Evolutionary conservation across 2,797 vertebrate genomes (phyloP).

Genomic region (Ptychobarbus kaznakovi): DNA sequence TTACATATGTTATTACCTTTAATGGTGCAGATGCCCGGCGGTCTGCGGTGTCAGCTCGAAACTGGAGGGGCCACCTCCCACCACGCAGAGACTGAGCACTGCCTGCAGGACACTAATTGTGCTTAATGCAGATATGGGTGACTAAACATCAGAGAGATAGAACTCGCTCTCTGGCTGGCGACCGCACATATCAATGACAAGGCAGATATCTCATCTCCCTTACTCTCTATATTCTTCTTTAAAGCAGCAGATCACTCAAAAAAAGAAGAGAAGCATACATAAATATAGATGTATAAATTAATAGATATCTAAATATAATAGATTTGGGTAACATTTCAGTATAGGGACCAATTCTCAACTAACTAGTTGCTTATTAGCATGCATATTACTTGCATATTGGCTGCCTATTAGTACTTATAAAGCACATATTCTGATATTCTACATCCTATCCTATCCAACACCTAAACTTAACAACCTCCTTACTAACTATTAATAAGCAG

Average conservation of each 20-base stretch:
- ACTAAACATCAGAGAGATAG: conserved; percentile 53
- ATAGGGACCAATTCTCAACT: background rate
- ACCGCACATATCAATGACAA: conserved; percentile 12
- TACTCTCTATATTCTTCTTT: background rate
- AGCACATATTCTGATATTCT: background rate
- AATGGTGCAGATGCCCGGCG: conserved; percentile 45
- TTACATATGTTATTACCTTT: conserved; percentile 36
- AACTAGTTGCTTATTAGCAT: background rate
- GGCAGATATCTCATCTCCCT: background rate
- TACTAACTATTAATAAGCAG: background rate
- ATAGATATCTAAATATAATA: background rate
- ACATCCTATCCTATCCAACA: background rate
- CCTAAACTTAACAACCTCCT: background rate
- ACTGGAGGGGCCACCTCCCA: conserved; percentile 41
- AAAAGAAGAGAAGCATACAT: background rate
- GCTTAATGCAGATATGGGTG: conserved; percentile 49
- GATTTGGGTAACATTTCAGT: background rate
- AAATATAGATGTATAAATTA: background rate
- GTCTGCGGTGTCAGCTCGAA: conserved; percentile 38
- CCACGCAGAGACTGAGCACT: conserved; percentile 22
- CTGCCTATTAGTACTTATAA: background rate
- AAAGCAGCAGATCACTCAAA: background rate
- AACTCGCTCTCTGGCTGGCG: conserved; percentile 11
- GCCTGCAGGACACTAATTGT: conserved; percentile 55
- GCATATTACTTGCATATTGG: background rate